Base-by-base conservation (phyloP, 1,140 invertebrate genomes). In the Oryzaephilus surinamensis region DNA sequence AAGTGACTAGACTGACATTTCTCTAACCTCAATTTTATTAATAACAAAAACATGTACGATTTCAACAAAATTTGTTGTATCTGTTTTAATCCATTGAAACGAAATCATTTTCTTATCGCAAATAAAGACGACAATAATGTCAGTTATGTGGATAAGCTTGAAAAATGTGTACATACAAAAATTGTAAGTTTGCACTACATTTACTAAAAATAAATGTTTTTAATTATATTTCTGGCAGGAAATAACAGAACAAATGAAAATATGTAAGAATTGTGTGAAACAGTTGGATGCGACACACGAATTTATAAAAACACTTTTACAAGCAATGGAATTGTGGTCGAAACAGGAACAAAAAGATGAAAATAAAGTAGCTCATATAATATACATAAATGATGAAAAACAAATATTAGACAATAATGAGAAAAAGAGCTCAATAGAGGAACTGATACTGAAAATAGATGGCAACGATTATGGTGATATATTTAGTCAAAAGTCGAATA, bases 251-350 rank as follows among this genome's bases (percentile, higher is more conserved):
- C 11, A 20, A 4, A 38, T 38, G 36, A 14, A 30, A 18, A 38
- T 38, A 29, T 38, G 36, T 7, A 11, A 8, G 18, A 5, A 31
- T 12, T 38, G 36, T 21, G 12, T 38, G 12, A 30, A 38, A 27
- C 28, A 31, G 11, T 17, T 38, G 5, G 8, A 29, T 3, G 30
- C 30, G 7, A 31, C 27, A 13, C 30, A 38, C 12, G 30, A 38
- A 15, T 38, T 38, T 20, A 28, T 11, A 18, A 12, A 21, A 20
- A 14, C 15, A 4, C 27, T 38, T 4, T 31, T 38, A 29, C 19
- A n/a, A 12, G 29, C 36, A 5, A 26, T 30, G 16, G 36, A 38
- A 10, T 6, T 21, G 4, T 31, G 29, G 16, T 1, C 13, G 18
- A 13, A 32, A 31, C 19, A 20, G 11, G 33, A 36, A 3, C 7